Conservation (phyloP, 2,888 invertebrate species). For the Cheilosia urbana region DNA sequence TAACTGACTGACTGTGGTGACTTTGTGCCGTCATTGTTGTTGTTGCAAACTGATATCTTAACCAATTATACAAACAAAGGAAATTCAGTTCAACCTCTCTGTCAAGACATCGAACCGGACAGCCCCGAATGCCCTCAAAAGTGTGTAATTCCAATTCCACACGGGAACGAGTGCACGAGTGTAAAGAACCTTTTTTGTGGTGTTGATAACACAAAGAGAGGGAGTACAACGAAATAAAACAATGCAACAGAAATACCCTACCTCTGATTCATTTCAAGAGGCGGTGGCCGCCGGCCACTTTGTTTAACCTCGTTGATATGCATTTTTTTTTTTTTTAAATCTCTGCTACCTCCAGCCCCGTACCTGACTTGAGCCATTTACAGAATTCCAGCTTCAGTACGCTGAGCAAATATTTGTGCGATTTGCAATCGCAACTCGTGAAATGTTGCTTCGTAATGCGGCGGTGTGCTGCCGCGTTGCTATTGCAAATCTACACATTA, state of each 20-base stretch:
- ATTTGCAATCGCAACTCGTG: slow-evolving; percentile 70
- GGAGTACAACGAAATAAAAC: slow-evolving; percentile 5
- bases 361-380: slow-evolving; percentile 4
- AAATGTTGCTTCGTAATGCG: slow-evolving; percentile 51
- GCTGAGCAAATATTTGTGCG: slow-evolving; percentile 65
- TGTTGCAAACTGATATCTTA: slow-evolving; percentile 66
- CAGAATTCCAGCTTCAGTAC: slow-evolving; percentile 11
- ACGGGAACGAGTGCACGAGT: slow-evolving; percentile 36
- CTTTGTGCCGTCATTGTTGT: slow-evolving; percentile 44
- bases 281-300: slow-evolving; percentile 67
- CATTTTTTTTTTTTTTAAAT: slow-evolving; percentile 52
- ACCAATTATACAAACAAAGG: slow-evolving; percentile 70
- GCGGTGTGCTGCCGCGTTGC: slow-evolving; percentile 16
- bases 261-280: slow-evolving; percentile 67
- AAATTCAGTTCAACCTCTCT: slow-evolving; percentile 55
- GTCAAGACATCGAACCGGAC: slow-evolving; percentile 56
- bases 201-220: slow-evolving; percentile 67
- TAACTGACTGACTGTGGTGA: slow-evolving; percentile 41
- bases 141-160: slow-evolving; percentile 58
- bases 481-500: slow-evolving; percentile 44
- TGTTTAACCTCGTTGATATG: slow-evolving; percentile 74
- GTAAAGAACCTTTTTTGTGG: slow-evolving; percentile 60
- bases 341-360: slow-evolving; percentile 12
- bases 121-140: slow-evolving; percentile 55
- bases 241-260: slow-evolving; percentile 52